Conservation (phyloP, 2,113 vertebrate genomes). For the Orycteropus afer region DNA sequence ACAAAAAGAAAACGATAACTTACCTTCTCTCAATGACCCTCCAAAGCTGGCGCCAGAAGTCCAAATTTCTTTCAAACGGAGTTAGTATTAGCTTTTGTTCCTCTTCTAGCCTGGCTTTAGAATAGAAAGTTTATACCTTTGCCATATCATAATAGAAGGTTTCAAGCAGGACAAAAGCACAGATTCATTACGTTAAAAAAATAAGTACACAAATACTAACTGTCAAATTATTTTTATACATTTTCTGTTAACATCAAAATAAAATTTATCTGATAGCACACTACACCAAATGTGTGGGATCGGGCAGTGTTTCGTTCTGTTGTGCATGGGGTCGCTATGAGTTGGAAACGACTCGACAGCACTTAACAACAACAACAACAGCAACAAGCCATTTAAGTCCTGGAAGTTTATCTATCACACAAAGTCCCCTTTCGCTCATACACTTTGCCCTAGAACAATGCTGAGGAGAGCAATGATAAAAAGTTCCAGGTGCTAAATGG, state of each 20-base stretch:
- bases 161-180: background rate
- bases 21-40: slow-evolving; percentile 98
- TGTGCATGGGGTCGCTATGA: too few relatives aligned
- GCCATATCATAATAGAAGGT: background rate
- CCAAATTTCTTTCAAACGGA: slow-evolving; percentile 97
- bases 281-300: background rate
- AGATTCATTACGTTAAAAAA: slow-evolving; percentile 15
- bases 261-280: background rate
- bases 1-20: background rate
- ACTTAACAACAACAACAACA: too few relatives aligned
- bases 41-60: slow-evolving; percentile 99
- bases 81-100: slow-evolving; percentile 95
- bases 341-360: too few relatives aligned
- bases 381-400: background rate
- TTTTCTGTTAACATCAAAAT: background rate
- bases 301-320: too few relatives aligned
- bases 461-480: background rate
- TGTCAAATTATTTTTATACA: slow-evolving; percentile 17
- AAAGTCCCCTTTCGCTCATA: background rate
- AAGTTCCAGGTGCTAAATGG: background rate
- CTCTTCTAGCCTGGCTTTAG: slow-evolving; percentile 92
- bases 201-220: background rate
- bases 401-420: background rate
- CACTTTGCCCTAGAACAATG: background rate
- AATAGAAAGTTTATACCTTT: slow-evolving; percentile 65